Evolutionary conservation across 1,140 invertebrate genomes (phyloP).

Genomic region (Wasmannia auropunctata): DNA sequence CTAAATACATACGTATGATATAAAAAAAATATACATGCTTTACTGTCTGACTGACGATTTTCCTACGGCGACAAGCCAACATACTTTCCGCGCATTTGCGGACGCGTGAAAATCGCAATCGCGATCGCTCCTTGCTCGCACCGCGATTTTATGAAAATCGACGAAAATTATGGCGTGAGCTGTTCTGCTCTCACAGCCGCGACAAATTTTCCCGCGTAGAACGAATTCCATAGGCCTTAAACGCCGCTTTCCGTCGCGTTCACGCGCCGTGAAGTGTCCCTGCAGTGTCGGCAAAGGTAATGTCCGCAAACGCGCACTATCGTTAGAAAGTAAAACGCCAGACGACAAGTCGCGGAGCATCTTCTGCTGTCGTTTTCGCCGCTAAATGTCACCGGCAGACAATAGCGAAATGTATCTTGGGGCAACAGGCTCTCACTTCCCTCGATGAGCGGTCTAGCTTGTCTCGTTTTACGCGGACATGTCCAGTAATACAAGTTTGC

Average conservation of each 20-base stretch:
- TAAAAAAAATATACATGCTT: background rate
- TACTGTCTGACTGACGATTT: background rate
- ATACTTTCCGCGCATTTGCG: slow-evolving; percentile 1
- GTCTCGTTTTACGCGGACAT: slow-evolving; percentile 39
- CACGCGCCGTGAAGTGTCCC: slow-evolving; percentile 34
- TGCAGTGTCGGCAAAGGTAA: slow-evolving; percentile 9
- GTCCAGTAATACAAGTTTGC: slow-evolving; percentile 3
- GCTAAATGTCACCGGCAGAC: slow-evolving; percentile 37
- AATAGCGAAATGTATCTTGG: slow-evolving; percentile 27
- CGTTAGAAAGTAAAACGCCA: slow-evolving; percentile 64
- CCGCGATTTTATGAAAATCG: slow-evolving; percentile 4
- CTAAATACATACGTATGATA: background rate
- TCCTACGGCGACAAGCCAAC: background rate
- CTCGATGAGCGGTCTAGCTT: background rate
- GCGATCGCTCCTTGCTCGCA: background rate
- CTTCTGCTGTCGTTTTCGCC: slow-evolving; percentile 15
- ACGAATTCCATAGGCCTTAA: slow-evolving; percentile 26
- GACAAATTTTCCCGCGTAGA: slow-evolving; percentile 37
- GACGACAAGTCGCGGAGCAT: background rate
- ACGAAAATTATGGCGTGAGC: slow-evolving; percentile 26
- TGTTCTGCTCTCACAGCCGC: slow-evolving; percentile 15
- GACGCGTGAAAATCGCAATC: slow-evolving; percentile 20
- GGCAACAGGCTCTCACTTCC: slow-evolving; percentile 46
- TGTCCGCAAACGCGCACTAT: background rate
- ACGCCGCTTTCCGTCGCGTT: slow-evolving; percentile 17